A percentile compares a stretch with the other conserved stretches of the same genome.
These are phyloP conservation scores for Felis chaus DNA, from an alignment of 2,113 vertebrate species.

Conservation along the genomic window DNA sequence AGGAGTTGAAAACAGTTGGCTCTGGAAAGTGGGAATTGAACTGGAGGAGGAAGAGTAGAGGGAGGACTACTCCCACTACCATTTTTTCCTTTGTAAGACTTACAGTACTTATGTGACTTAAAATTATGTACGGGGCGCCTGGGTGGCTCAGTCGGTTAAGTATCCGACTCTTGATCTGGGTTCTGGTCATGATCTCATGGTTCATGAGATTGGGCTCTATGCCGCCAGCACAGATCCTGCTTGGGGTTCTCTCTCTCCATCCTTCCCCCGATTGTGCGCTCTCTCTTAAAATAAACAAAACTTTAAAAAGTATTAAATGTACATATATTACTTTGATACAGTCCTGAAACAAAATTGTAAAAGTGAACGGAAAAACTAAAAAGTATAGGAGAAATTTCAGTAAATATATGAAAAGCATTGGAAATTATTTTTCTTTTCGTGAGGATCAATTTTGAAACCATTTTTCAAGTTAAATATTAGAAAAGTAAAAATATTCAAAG, in stretches of 20 bases:
- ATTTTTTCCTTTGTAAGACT: background rate
- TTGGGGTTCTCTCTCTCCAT: too few relatives aligned
- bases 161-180: too few relatives aligned
- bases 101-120: background rate
- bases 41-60: background rate
- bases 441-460: constrained; percentile 3
- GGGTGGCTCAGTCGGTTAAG: too few relatives aligned
- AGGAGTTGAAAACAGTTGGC: background rate
- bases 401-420: background rate
- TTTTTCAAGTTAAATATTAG: background rate
- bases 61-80: background rate
- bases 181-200: too few relatives aligned
- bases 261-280: too few relatives aligned
- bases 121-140: background rate
- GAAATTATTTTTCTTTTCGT: background rate
- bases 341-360: background rate
- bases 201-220: too few relatives aligned
- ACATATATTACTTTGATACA: background rate
- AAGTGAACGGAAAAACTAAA: background rate
- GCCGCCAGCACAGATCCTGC: too few relatives aligned
- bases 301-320: background rate
- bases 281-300: too few relatives aligned
- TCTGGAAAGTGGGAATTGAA: background rate
- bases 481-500: constrained; percentile 18
- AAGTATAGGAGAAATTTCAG: background rate